Percentiles rank a stretch among this genome's conserved stretches.
Evolutionary conservation across 2,888 invertebrate genomes (phyloP).

Genomic region (Lasioglossum pauxillum): DNA sequence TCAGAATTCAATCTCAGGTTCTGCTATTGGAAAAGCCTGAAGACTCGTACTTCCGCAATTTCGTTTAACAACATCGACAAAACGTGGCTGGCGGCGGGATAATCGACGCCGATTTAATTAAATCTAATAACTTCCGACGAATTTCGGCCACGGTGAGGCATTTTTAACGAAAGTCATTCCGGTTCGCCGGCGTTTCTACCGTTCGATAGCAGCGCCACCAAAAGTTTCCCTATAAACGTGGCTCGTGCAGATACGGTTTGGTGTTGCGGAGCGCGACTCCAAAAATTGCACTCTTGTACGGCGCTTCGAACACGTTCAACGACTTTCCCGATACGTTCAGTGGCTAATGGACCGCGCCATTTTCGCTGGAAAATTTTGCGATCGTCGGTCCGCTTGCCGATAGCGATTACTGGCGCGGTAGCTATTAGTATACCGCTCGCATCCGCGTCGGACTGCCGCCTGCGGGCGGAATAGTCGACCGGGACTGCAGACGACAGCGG

Average conservation of each 20-base stretch:
- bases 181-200: neutral
- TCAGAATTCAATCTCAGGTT: neutral
- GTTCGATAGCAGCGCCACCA: neutral
- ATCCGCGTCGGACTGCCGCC: slow-evolving; percentile 19
- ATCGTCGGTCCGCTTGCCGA: slow-evolving; percentile 9
- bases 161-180: neutral
- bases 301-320: slow-evolving; percentile 1
- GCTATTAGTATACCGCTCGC: slow-evolving; percentile 24
- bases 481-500: slow-evolving; percentile 32
- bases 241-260: neutral
- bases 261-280: neutral
- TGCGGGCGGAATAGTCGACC: slow-evolving; percentile 17
- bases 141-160: neutral
- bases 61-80: neutral
- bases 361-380: slow-evolving; percentile 14
- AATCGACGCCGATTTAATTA: neutral
- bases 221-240: neutral
- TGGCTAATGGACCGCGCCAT: slow-evolving; percentile 40
- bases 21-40: neutral
- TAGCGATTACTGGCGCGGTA: neutral
- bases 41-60: neutral
- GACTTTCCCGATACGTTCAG: slow-evolving; percentile 47
- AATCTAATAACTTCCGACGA: neutral
- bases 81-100: neutral
- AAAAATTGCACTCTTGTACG: neutral